A percentile compares a stretch with the other conserved stretches of the same genome.
These are phyloP conservation scores for Meliscaeva auricollis DNA, from an alignment of 2,888 invertebrate genomes.

Conservation along the genomic window DNA sequence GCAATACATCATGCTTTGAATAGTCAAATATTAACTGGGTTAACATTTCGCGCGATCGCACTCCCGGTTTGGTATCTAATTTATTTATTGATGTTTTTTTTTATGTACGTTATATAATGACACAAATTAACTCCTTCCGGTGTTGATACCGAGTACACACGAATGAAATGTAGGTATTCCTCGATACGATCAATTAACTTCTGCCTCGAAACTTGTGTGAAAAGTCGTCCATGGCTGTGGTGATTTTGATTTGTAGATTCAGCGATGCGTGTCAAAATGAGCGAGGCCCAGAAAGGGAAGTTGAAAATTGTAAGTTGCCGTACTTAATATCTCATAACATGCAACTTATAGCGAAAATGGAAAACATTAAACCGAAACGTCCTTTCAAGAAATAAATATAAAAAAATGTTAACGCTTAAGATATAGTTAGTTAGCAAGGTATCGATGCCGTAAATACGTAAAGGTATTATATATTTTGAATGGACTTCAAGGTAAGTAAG, in stretches of 20 bases:
- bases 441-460: too few species aligned
- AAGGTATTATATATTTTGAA: background rate
- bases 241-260: conserved; percentile 45
- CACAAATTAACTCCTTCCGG: conserved; percentile 70
- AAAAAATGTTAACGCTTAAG: too few species aligned
- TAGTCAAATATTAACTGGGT: conserved; percentile 28
- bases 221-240: conserved; percentile 51
- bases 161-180: conserved; percentile 2
- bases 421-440: too few species aligned
- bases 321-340: conserved; percentile 39
- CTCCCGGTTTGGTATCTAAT: conserved; percentile 13
- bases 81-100: conserved; percentile 7
- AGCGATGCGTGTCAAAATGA: conserved; percentile 51
- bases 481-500: conserved; percentile 46
- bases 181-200: conserved; percentile 73
- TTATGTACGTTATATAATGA: conserved; percentile 45
- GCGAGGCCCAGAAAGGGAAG: conserved; percentile 23
- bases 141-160: conserved; percentile 21
- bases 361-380: conserved; percentile 22
- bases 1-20: conserved; percentile 86
- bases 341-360: background rate
- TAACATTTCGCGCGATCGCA: conserved; percentile 67
- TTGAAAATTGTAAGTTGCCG: conserved; percentile 21
- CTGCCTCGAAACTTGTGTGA: conserved; percentile 58
- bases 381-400: too few species aligned